A percentile compares a stretch with the other conserved stretches of the same genome.
Evolutionary conservation across 2,797 vertebrate species (phyloP).

Genomic region (Notoglanidium macrostoma): DNA sequence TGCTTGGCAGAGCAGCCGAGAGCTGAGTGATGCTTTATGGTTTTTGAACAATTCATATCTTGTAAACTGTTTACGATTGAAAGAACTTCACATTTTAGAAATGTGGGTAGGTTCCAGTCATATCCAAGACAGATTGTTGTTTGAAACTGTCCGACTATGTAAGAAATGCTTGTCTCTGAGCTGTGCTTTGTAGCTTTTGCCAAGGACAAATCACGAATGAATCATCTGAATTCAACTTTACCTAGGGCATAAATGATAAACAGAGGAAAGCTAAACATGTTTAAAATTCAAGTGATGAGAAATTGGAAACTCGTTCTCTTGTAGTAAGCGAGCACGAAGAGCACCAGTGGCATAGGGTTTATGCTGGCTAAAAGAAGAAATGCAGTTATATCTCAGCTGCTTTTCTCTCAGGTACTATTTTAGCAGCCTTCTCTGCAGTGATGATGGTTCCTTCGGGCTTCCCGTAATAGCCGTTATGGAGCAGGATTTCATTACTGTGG

Average conservation of each 20-base stretch:
- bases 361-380: constrained; percentile 11
- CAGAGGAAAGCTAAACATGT: not conserved
- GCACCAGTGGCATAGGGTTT: constrained; percentile 12
- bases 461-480: constrained; percentile 35
- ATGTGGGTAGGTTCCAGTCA: constrained; percentile 7
- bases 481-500: constrained; percentile 47
- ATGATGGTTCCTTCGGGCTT: constrained; percentile 32
- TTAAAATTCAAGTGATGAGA: not conserved
- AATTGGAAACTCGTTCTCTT: not conserved
- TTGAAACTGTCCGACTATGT: constrained; percentile 18
- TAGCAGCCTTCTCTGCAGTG: constrained; percentile 22
- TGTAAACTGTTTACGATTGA: constrained; percentile 31
- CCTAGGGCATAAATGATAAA: not conserved
- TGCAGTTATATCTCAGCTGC: constrained; percentile 14
- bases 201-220: constrained; percentile 13
- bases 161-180: constrained; percentile 17
- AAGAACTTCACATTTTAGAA: constrained; percentile 29
- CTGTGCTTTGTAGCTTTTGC: not conserved
- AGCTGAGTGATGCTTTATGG: constrained; percentile 43
- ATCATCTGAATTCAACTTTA: constrained; percentile 4
- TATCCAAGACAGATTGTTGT: constrained; percentile 1
- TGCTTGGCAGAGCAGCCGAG: constrained; percentile 26
- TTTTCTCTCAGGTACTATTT: constrained; percentile 18
- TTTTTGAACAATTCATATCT: constrained; percentile 37
- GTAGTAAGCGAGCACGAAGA: not conserved